Conservation (phyloP, 2,888 invertebrate species). For the Noctuana brunneofusca region DNA sequence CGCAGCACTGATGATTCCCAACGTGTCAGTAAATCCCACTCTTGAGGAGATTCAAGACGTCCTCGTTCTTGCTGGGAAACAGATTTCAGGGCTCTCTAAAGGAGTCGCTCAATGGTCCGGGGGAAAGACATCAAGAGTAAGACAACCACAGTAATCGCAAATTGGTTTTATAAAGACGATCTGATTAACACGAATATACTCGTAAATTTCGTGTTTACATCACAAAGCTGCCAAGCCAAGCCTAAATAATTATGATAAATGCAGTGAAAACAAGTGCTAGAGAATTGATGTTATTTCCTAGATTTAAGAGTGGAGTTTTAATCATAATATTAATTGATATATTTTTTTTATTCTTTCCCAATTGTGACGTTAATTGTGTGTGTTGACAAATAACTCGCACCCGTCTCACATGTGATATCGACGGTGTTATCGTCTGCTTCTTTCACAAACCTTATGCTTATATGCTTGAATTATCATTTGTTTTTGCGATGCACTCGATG, state of each 20-base stretch:
- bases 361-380: slow-evolving; percentile 78
- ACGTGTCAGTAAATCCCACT: slow-evolving; percentile 93
- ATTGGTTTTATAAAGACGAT: no score
- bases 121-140: slow-evolving; percentile 81
- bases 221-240: no score
- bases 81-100: slow-evolving; percentile 93
- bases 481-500: slow-evolving; percentile 56
- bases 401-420: slow-evolving; percentile 55
- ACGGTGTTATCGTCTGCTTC: slow-evolving; percentile 54
- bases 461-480: slow-evolving; percentile 37
- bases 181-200: no score
- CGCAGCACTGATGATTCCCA: slow-evolving; percentile 93
- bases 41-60: slow-evolving; percentile 96
- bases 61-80: slow-evolving; percentile 90
- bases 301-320: background rate
- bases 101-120: slow-evolving; percentile 96
- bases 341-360: slow-evolving; percentile 46
- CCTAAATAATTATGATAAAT: no score
- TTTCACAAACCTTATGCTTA: slow-evolving; percentile 30
- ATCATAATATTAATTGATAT: background rate
- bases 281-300: background rate
- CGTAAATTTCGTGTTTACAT: no score
- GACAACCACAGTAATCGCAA: background rate
- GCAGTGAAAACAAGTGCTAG: no score
- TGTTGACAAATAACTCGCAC: slow-evolving; percentile 53